A percentile compares a stretch with the other conserved stretches of the same genome.
Conservation (phyloP, 2,113 vertebrate species). For the Lophotis ruficrista region DNA sequence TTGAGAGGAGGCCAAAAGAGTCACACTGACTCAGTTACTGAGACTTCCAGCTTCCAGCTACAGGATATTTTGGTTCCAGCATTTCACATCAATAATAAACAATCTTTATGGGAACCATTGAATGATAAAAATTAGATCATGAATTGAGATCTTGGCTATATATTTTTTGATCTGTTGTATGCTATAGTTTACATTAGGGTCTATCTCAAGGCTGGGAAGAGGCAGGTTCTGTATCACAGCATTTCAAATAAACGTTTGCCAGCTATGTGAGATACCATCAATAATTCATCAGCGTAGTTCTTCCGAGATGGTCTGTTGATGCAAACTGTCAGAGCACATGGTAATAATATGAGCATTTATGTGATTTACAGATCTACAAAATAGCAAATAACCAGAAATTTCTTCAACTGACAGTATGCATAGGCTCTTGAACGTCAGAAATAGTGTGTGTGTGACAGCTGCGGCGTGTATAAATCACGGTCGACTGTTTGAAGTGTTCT, state of each 20-base stretch:
- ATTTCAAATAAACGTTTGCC: constrained; percentile 62
- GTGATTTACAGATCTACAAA: constrained; percentile 69
- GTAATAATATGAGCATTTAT: constrained; percentile 65
- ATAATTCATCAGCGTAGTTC: constrained; percentile 60
- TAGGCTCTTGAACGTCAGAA: constrained; percentile 30
- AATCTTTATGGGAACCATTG: constrained; percentile 39
- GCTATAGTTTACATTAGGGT: constrained; percentile 42
- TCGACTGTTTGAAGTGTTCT: constrained; percentile 24
- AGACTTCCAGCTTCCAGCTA: constrained; percentile 12
- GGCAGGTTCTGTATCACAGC: constrained; percentile 19
- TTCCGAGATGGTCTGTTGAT: constrained; percentile 65
- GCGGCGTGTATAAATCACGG: constrained; percentile 38
- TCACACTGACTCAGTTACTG: constrained; percentile 38
- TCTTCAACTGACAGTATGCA: constrained; percentile 38
- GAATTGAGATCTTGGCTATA: constrained; percentile 26
- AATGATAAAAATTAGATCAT: constrained; percentile 52
- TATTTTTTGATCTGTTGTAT: constrained; percentile 47
- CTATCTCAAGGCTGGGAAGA: neutral
- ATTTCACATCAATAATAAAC: constrained; percentile 63
- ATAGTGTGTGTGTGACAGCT: constrained; percentile 10
- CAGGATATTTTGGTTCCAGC: constrained; percentile 57
- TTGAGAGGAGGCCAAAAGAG: constrained; percentile 43
- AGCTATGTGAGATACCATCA: constrained; percentile 49
- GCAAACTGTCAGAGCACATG: constrained; percentile 52
- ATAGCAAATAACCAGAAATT: constrained; percentile 67